Conservation (phyloP, 37 sponge, comb jelly and placozoan species). For the Bolinopsis microptera region DNA sequence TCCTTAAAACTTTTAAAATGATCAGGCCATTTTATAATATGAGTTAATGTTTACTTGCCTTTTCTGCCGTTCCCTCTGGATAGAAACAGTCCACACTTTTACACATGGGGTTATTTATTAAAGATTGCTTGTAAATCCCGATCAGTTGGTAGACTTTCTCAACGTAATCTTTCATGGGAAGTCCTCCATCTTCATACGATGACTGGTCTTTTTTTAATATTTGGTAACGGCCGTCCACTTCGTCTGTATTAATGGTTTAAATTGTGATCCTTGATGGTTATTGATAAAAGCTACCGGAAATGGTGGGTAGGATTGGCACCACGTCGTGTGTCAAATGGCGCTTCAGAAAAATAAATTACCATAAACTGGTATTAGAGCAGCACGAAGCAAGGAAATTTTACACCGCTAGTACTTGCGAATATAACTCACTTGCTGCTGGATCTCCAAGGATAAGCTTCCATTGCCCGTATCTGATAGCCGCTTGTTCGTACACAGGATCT, state of each 20-base stretch:
- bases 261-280: too few species aligned
- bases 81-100: conserved; percentile 9
- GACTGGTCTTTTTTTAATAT: neutral
- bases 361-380: too few species aligned
- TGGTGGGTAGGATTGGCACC: too few species aligned
- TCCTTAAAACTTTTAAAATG: too few species aligned
- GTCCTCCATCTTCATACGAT: neutral
- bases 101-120: neutral
- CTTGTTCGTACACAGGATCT: conserved; percentile 31
- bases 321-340: too few species aligned
- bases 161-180: neutral
- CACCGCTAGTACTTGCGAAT: too few species aligned
- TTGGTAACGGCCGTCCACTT: neutral
- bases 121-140: neutral
- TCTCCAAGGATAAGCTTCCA: conserved; percentile 33
- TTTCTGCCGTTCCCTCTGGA: neutral
- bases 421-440: neutral
- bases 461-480: neutral
- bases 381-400: too few species aligned
- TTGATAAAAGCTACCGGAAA: too few species aligned
- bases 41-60: neutral
- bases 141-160: neutral
- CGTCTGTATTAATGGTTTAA: neutral
- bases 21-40: too few species aligned
- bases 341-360: too few species aligned